Base-by-base conservation (phyloP, 1,140 invertebrate genomes). In the Lepidurus apus region DNA sequence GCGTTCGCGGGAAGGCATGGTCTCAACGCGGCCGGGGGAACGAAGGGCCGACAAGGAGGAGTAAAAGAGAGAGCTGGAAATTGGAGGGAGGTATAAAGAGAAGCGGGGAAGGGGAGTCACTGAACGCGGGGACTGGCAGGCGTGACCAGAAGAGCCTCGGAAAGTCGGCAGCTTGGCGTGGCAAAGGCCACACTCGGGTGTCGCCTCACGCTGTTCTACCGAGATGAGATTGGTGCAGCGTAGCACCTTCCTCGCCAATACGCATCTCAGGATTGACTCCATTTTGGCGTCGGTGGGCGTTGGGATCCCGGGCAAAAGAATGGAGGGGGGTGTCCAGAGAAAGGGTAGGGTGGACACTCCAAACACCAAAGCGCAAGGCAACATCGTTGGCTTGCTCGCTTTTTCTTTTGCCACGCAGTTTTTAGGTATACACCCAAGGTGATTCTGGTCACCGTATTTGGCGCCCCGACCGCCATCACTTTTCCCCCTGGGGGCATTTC, bases 211-310 rank as follows among this genome's bases (percentile, higher is more conserved):
- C 53, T 65, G 53, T 65, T 65, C 53, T 65, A 65, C 53, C 53
- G 53, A 65, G 53, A 65, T 65, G 53, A 65, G 53, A 65, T 65
- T 65, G 53, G 53, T 65, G 53, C 53, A 65, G 53, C 53, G 53
- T 65, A 65, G 53, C 53, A 65, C 53, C 53, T 65, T 65, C 53
- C 53, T 65, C 53, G 53, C 53, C 53, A 65, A 65, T 65, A 65
- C 53, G 53, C 53, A 65, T 65, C 53, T 65, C 53, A 65, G 53
- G 53, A 65, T 65, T 11, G 53, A 65, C 53, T 65, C 53, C 53
- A 65, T 65, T 65, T 65, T 65, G 53, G 53, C 53, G 53, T 65
- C 53, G 53, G 53, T 65, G 53, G 53, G 53, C 53, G 53, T 65
- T 65, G 8, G 53, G 53, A n/a, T 65, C 53, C 13, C n/a, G 53